These are phyloP conservation scores for Zosterops hypoxanthus DNA, from an alignment of 2,113 vertebrate species.

Conservation along the genomic window DNA sequence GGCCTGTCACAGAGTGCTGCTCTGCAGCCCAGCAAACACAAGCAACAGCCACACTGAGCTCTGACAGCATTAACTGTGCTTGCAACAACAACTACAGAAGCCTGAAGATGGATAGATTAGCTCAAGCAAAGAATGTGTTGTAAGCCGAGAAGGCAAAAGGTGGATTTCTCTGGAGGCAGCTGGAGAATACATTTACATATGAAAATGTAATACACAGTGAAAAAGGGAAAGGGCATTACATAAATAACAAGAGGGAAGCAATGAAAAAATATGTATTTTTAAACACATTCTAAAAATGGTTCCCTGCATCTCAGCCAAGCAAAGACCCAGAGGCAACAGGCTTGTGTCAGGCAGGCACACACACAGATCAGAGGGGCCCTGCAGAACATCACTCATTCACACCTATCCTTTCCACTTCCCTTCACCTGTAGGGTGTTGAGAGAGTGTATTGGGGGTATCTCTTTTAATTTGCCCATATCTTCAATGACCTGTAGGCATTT, in stretches of 20 bases:
- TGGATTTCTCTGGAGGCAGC: slow-evolving; percentile 32
- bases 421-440: background rate
- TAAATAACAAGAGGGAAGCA: slow-evolving; percentile 10
- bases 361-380: background rate
- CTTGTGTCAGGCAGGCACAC: background rate
- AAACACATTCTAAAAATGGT: background rate
- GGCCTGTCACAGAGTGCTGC: background rate
- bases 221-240: slow-evolving; percentile 22
- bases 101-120: slow-evolving; percentile 1
- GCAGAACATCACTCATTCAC: background rate
- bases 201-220: slow-evolving; percentile 14
- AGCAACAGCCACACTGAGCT: background rate
- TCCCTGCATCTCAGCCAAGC: background rate
- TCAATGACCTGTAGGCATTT: background rate
- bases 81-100: background rate
- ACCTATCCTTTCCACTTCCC: background rate
- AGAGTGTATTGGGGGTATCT: background rate
- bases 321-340: background rate
- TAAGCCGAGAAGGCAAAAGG: background rate
- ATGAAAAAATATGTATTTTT: slow-evolving; percentile 29
- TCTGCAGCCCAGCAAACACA: background rate
- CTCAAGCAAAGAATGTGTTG: background rate
- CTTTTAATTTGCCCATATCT: background rate
- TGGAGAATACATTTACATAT: background rate
- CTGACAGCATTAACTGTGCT: background rate